Conservation (phyloP, 2,113 vertebrate species). For the Mola mola region DNA sequence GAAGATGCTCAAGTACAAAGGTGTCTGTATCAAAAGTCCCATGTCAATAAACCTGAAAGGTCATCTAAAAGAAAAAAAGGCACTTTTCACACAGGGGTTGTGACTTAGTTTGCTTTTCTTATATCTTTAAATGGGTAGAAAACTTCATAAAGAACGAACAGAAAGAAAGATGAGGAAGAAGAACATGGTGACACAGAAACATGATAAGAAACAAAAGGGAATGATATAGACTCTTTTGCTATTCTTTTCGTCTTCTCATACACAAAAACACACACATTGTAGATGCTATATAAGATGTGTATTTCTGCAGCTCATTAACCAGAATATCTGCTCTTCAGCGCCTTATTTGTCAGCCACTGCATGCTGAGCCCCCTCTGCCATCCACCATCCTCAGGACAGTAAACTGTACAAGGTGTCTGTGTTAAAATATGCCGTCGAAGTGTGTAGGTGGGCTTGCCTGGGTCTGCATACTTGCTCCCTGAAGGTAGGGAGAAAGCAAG, state of each 20-base stretch:
- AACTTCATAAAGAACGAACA: slow-evolving; percentile 7
- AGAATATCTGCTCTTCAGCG: slow-evolving; percentile 43
- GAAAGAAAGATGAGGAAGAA: too few relatives aligned
- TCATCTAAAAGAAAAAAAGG: too few relatives aligned
- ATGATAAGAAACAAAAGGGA: slow-evolving; percentile 11
- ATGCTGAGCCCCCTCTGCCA: slow-evolving; percentile 54
- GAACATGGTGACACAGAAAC: not conserved
- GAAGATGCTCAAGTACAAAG: too few relatives aligned
- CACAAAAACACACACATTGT: not conserved
- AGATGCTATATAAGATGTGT: slow-evolving; percentile 33
- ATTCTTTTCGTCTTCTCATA: slow-evolving; percentile 8
- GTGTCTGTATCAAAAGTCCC: too few relatives aligned
- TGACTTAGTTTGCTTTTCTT: too few relatives aligned
- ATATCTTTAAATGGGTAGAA: not conserved
- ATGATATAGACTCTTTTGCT: not conserved
- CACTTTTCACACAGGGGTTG: too few relatives aligned
- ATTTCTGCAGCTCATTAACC: slow-evolving; percentile 65
- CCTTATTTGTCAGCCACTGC: slow-evolving; percentile 52
- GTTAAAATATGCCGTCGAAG: slow-evolving; percentile 18
- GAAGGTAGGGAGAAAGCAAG: slow-evolving; percentile 15
- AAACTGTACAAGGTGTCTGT: slow-evolving; percentile 40
- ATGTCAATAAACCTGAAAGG: too few relatives aligned
- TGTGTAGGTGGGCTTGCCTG: slow-evolving; percentile 53
- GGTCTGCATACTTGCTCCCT: slow-evolving; percentile 42
- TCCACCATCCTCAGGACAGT: slow-evolving; percentile 37